Conservation (phyloP, 1,140 invertebrate species). For the Rhopalosiphum maidis region DNA sequence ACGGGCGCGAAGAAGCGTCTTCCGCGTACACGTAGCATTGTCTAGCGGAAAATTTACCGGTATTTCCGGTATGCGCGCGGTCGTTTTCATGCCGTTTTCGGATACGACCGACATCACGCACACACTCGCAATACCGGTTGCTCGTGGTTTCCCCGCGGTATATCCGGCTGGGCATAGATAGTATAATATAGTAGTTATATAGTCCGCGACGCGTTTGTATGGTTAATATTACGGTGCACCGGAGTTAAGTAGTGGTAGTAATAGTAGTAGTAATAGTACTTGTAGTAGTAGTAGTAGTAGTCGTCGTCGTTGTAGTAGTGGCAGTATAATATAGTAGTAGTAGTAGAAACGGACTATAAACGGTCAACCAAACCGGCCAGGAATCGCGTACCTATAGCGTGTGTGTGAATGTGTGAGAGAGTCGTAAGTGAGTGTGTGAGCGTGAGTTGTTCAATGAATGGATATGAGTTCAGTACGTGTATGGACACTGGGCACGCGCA, state of each 20-base stretch:
- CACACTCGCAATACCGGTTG: background rate
- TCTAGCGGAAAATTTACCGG: conserved; percentile 2
- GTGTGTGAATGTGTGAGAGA: background rate
- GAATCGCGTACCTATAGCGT: background rate
- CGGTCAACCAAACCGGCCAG: conserved; percentile 32
- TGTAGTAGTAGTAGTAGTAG: background rate
- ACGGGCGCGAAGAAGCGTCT: background rate
- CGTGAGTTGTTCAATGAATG: conserved; percentile 28
- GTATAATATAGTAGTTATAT: background rate
- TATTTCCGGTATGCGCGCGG: conserved; percentile 23
- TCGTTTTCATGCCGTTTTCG: conserved; percentile 18
- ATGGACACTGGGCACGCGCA: conserved; percentile 45
- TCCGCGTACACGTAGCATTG: background rate
- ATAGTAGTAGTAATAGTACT: background rate
- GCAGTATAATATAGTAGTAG: background rate
- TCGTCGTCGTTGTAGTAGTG: background rate
- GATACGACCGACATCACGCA: background rate
- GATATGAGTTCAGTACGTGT: conserved; percentile 30
- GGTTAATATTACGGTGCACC: background rate
- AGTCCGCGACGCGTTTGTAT: background rate
- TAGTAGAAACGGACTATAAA: conserved; percentile 6
- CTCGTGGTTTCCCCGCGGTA: background rate
- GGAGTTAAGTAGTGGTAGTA: background rate
- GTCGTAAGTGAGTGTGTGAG: background rate
- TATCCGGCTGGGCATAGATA: background rate